These are phyloP conservation scores for Liopterus haemorrhoidalis DNA, from an alignment of 2,888 invertebrate genomes.

Conservation along the genomic window DNA sequence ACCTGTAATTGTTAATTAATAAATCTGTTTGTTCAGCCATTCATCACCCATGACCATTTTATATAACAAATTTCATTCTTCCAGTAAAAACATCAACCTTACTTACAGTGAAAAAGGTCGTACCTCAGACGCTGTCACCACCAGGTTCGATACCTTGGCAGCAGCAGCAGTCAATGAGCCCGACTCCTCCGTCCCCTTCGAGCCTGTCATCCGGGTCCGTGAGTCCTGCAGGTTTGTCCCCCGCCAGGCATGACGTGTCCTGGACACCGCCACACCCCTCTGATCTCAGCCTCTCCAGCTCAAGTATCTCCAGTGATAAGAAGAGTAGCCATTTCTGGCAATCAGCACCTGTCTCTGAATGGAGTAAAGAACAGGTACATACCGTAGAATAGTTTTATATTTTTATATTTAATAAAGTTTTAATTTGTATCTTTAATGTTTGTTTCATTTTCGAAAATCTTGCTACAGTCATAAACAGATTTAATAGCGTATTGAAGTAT, in stretches of 20 bases:
- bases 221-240: conserved; percentile 49
- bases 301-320: conserved; percentile 59
- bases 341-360: conserved; percentile 65
- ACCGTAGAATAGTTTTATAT: conserved; percentile 12
- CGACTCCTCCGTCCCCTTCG: conserved; percentile 59
- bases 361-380: conserved; percentile 70
- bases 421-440: conserved; percentile 11
- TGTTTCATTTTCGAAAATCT: conserved; percentile 9
- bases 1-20: no score
- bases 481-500: background rate
- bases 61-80: background rate
- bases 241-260: conserved; percentile 38
- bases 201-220: conserved; percentile 59
- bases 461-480: background rate
- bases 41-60: background rate
- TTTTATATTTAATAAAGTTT: conserved; percentile 3
- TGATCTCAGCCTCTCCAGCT: conserved; percentile 55
- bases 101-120: conserved; percentile 58
- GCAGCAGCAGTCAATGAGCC: conserved; percentile 45
- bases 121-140: conserved; percentile 57
- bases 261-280: conserved; percentile 52
- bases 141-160: conserved; percentile 60
- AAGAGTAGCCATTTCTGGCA: conserved; percentile 61
- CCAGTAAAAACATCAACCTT: no score
- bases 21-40: no score